These are phyloP conservation scores for Prochilodus magdalenae DNA, from an alignment of 2,113 vertebrate genomes.

Conservation along the genomic window DNA sequence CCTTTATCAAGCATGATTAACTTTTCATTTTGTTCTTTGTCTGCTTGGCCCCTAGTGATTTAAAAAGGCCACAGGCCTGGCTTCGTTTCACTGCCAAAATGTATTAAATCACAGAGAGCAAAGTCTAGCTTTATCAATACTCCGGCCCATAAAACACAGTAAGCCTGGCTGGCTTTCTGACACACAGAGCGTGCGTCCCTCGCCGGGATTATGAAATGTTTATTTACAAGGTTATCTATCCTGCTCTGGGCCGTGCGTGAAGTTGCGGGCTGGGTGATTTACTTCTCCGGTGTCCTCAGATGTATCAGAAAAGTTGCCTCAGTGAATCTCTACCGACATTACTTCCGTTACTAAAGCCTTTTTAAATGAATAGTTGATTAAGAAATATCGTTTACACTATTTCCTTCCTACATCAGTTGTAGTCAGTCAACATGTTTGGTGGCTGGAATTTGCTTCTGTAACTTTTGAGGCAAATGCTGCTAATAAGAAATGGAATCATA, in stretches of 20 bases:
- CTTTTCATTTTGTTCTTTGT: slow-evolving; percentile 3
- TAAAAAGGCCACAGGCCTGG: not conserved
- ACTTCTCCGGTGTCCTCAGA: not conserved
- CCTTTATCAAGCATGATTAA: not conserved
- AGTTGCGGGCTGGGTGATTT: not conserved
- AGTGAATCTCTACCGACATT: not conserved
- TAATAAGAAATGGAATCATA: too few relatives aligned
- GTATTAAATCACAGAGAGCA: not conserved
- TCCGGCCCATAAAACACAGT: not conserved
- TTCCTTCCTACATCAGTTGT: too few relatives aligned
- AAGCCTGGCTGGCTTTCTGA: not conserved
- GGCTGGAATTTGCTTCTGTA: not conserved
- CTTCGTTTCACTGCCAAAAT: not conserved
- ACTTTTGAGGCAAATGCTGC: not conserved
- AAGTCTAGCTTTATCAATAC: slow-evolving; percentile 2
- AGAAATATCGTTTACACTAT: not conserved
- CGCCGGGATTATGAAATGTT: not conserved
- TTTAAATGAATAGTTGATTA: not conserved
- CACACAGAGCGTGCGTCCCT: not conserved
- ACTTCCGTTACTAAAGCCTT: not conserved
- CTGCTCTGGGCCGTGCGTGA: not conserved
- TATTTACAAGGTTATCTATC: slow-evolving; percentile 20
- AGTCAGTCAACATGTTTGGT: too few relatives aligned
- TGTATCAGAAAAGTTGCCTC: not conserved
- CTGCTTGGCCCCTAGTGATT: not conserved